Conservation (phyloP, 2,797 vertebrate genomes). For the Lepus oiostolus region DNA sequence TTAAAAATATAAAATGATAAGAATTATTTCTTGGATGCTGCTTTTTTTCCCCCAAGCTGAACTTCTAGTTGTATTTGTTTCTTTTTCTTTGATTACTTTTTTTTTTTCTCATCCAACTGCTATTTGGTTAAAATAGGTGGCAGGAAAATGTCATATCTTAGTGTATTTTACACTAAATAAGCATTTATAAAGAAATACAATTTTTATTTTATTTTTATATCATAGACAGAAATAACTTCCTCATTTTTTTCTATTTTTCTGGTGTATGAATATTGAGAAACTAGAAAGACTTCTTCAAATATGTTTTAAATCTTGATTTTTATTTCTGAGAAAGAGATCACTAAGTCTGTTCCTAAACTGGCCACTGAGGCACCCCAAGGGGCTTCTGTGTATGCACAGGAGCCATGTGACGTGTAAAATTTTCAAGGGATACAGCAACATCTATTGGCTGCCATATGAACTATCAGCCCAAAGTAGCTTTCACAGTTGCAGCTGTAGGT, state of each 20-base stretch:
- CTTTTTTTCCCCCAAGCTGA: background rate
- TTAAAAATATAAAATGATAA: too few species aligned
- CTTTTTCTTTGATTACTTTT: conserved; percentile 5
- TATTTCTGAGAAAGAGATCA: background rate
- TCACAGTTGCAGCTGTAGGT: background rate
- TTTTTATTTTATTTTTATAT: conserved; percentile 33
- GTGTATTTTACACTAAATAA: conserved; percentile 11
- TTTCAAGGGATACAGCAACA: background rate
- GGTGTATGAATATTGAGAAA: background rate
- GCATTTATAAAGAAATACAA: background rate
- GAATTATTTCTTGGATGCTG: background rate
- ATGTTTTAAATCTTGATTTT: conserved; percentile 30
- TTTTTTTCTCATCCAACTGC: background rate
- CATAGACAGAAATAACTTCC: background rate
- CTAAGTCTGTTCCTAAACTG: background rate
- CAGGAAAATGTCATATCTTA: background rate
- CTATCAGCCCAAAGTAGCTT: background rate
- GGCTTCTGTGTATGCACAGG: background rate
- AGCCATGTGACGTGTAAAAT: background rate
- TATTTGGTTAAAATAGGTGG: conserved; percentile 18
- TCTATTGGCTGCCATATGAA: background rate
- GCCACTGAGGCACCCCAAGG: background rate
- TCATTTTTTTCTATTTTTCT: conserved; percentile 15
- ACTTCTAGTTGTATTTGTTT: background rate
- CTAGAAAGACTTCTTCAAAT: conserved; percentile 2